Conservation (phyloP, 2,113 vertebrate genomes). For the Dicerorhinus sumatrensis region DNA sequence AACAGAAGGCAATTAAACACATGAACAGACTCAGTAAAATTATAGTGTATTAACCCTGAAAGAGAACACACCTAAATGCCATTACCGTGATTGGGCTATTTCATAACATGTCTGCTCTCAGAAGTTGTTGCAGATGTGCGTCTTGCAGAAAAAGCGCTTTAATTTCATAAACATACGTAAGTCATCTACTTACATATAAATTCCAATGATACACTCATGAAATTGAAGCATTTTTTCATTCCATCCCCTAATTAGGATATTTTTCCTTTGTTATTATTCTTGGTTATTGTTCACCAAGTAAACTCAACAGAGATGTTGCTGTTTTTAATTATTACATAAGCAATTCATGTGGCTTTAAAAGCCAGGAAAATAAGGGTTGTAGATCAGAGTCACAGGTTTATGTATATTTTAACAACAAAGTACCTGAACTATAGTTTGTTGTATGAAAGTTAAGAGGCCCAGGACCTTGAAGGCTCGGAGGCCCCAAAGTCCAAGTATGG, state of each 20-base stretch:
- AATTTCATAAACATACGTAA: background rate
- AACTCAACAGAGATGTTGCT: background rate
- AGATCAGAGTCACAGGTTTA: background rate
- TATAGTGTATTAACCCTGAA: slow-evolving; percentile 4
- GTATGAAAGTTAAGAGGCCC: background rate
- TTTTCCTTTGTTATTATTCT: background rate
- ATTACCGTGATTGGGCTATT: background rate
- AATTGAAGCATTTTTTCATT: background rate
- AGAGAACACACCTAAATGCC: slow-evolving; percentile 39
- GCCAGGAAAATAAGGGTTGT: background rate
- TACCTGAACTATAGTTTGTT: background rate
- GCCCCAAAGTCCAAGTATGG: background rate
- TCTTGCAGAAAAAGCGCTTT: background rate
- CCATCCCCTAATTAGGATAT: background rate
- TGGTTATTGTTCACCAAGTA: background rate
- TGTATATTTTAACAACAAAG: background rate
- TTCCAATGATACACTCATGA: background rate
- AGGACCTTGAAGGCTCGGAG: background rate
- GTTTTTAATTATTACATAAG: background rate
- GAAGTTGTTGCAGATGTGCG: background rate
- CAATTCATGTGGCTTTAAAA: background rate
- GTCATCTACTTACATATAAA: background rate
- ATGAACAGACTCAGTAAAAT: slow-evolving; percentile 56
- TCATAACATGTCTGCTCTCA: background rate
- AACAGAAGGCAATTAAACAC: slow-evolving; percentile 74